Evolutionary conservation across 1,140 invertebrate species (phyloP).

Genomic region (Lethocerus indicus): DNA sequence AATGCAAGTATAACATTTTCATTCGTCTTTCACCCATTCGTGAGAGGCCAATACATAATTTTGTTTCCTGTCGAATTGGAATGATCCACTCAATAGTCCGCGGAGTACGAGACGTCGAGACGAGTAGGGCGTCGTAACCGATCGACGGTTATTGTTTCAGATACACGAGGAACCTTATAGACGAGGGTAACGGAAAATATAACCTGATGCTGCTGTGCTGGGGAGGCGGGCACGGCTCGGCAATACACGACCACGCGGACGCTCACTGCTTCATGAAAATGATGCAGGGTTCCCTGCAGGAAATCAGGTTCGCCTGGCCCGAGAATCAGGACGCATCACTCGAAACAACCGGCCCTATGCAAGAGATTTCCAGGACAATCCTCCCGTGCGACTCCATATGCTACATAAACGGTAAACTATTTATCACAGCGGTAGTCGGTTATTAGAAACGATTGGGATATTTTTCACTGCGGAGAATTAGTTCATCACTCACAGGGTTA

Average conservation of each 20-base stretch:
- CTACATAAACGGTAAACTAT: slow-evolving; percentile 83
- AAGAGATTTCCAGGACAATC: slow-evolving; percentile 39
- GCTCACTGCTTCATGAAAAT: slow-evolving; percentile 97
- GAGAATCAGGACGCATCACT: too few species aligned
- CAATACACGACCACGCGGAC: slow-evolving; percentile 92
- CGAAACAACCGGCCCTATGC: slow-evolving; percentile 22
- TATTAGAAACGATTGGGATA: too few species aligned
- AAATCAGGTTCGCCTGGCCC: slow-evolving; percentile 63
- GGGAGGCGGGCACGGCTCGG: slow-evolving; percentile 86
- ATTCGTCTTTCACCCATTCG: too few species aligned
- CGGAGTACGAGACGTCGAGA: too few species aligned
- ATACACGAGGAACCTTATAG: slow-evolving; percentile 87
- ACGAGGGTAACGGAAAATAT: slow-evolving; percentile 90
- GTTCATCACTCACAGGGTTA: too few species aligned
- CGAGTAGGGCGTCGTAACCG: too few species aligned
- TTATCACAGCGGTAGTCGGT: too few species aligned
- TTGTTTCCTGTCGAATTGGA: too few species aligned
- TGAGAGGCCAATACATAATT: too few species aligned
- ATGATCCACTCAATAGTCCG: too few species aligned
- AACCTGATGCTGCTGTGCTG: slow-evolving; percentile 96
- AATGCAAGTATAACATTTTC: too few species aligned
- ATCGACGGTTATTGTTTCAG: slow-evolving; percentile 28
- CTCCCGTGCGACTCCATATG: slow-evolving; percentile 63
- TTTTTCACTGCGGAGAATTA: too few species aligned
- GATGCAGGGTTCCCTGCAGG: slow-evolving; percentile 33